Evolutionary conservation across 2,797 vertebrate species (phyloP).

Genomic region (Thamnophis elegans): DNA sequence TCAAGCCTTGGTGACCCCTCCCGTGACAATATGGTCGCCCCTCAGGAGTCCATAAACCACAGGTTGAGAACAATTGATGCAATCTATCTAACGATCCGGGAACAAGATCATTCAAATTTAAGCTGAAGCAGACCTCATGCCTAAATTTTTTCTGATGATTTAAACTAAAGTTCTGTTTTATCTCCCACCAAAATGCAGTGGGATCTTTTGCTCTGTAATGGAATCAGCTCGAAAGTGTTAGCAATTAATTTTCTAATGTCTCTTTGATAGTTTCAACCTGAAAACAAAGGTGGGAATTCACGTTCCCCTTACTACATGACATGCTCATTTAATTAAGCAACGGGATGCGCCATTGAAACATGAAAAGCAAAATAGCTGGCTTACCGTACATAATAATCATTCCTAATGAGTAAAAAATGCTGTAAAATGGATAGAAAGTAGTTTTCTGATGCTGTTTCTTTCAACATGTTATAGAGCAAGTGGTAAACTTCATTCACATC

Average conservation of each 20-base stretch:
- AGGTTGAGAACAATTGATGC: background rate
- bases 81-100: background rate
- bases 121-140: background rate
- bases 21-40: no score
- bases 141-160: background rate
- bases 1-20: background rate
- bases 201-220: background rate
- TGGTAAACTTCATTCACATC: conserved; percentile 95
- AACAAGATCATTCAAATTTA: background rate
- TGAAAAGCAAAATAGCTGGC: background rate
- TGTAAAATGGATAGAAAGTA: conserved; percentile 95
- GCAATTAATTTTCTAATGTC: background rate
- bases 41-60: background rate
- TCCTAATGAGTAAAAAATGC: conserved; percentile 95
- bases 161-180: background rate
- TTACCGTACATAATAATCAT: conserved; percentile 95
- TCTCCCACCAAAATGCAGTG: background rate
- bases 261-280: background rate
- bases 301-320: background rate
- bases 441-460: conserved; percentile 88
- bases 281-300: background rate
- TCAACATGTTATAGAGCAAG: conserved; percentile 94
- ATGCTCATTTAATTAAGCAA: background rate
- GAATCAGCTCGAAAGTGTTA: background rate
- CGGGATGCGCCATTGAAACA: background rate